A percentile compares a stretch with the other conserved stretches of the same genome.
Conservation (phyloP, 2,113 vertebrate genomes). For the Erythrocercus mccallii region DNA sequence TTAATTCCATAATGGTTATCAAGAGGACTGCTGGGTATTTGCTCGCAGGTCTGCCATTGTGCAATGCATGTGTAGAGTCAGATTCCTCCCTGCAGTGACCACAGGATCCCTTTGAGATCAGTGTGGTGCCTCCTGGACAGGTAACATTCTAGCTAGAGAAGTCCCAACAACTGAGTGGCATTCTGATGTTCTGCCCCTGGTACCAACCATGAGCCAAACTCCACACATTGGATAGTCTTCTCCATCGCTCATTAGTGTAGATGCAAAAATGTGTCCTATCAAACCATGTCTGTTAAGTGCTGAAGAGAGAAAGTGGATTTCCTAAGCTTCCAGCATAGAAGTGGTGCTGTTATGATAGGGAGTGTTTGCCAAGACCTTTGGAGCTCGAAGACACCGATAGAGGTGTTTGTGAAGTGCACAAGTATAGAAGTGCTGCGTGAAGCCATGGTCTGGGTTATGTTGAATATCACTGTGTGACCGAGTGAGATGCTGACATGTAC, state of each 20-base stretch:
- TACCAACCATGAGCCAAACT: accelerated
- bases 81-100: background rate
- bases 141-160: background rate
- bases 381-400: background rate
- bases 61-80: accelerated
- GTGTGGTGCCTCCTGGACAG: background rate
- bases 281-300: background rate
- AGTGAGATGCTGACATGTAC: background rate
- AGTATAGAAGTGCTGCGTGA: background rate
- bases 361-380: background rate
- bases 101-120: background rate
- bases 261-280: background rate
- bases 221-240: background rate
- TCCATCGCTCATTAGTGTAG: background rate
- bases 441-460: background rate
- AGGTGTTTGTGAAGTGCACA: background rate
- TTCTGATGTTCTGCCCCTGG: background rate
- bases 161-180: background rate
- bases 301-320: background rate
- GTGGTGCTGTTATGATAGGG: background rate
- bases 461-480: background rate
- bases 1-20: background rate
- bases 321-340: background rate
- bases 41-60: background rate
- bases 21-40: background rate